Evolutionary conservation across 2,797 vertebrate genomes (phyloP), one percentile per base, ranked within the genome.

Genomic region (Peromyscus aztecus): DNA sequence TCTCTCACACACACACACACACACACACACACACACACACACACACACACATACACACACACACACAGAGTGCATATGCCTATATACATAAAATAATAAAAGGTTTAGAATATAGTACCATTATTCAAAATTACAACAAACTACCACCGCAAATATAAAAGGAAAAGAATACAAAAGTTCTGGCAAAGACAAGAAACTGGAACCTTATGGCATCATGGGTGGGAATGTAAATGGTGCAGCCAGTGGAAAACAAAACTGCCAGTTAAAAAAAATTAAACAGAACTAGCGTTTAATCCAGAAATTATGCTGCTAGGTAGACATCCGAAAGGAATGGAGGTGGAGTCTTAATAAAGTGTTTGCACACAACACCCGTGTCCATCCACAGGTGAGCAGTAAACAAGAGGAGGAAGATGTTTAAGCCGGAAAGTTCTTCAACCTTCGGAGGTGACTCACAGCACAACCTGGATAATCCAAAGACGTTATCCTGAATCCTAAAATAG

Each of bases 361-460:
- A 46, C 0, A 40, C 27, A 84, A 21, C 19, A 13, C 23, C 80
- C 0, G 1, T 7, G n/a, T 67, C 31, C 49, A 19, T 1, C 0
- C 12, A 14, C 2, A 49, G 40, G 75, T 12, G 75, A 86, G 55
- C 55, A 43, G 57, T 43, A 11, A 37, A 57, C 43, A 57, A 24
- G 69, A 63, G 1, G 21, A 13, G 52, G 4, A 1, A 1, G 23
- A 19, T 3, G 13, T 67, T 2, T 23, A 61, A 11, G 40, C 4
- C 0, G 5, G n/a, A 49, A 24, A 34, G 52, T 11, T 46, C 55
- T 17, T 85, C 57, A 82, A 9, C 14, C 37, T 91, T 80, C 77
- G 63, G 27, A 83, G 85, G 19, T 46, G 46, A 80, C 8, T 76
- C 63, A 81, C 1, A 0, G 27, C n/a, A 13, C 27, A 43, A 59